These are phyloP conservation scores for Vesta saturnalis DNA, from an alignment of 2,888 invertebrate species.

Conservation along the genomic window DNA sequence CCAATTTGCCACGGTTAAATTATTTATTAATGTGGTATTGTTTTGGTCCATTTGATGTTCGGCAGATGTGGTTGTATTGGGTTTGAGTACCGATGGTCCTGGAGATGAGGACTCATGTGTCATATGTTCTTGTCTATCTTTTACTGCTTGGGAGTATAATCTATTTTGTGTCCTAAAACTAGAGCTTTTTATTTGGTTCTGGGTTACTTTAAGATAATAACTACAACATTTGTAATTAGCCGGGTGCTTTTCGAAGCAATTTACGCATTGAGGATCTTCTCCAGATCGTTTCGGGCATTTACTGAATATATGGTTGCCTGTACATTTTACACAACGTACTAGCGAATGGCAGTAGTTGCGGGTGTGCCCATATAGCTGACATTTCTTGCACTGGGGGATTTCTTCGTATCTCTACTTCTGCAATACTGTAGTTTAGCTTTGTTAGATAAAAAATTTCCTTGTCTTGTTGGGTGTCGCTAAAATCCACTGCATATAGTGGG, in stretches of 20 bases:
- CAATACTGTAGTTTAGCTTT: too few species aligned
- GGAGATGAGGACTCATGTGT: slow-evolving; percentile 7
- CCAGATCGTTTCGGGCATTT: slow-evolving; percentile 11
- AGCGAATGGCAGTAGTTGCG: too few species aligned
- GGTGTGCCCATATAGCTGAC: too few species aligned
- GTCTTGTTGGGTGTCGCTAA: neutral
- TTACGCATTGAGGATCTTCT: slow-evolving; percentile 6
- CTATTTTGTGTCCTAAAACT: too few species aligned
- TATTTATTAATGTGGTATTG: neutral
- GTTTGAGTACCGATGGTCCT: neutral
- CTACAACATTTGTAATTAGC: neutral
- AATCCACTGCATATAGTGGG: neutral
- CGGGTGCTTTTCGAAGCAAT: slow-evolving; percentile 12
- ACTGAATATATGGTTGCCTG: slow-evolving; percentile 6
- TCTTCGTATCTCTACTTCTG: neutral
- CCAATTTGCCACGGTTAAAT: neutral
- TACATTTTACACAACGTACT: too few species aligned
- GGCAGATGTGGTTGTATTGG: too few species aligned
- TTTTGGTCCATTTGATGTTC: neutral
- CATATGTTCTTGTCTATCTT: slow-evolving; percentile 10
- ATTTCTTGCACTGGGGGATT: neutral
- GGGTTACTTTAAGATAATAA: neutral
- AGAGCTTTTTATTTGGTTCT: too few species aligned
- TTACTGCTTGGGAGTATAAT: slow-evolving; percentile 11
- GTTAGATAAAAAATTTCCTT: neutral